These are phyloP conservation scores for Pocillopora meandrina DNA, from an alignment of 92 coral and sea anemone species.

Conservation along the genomic window DNA sequence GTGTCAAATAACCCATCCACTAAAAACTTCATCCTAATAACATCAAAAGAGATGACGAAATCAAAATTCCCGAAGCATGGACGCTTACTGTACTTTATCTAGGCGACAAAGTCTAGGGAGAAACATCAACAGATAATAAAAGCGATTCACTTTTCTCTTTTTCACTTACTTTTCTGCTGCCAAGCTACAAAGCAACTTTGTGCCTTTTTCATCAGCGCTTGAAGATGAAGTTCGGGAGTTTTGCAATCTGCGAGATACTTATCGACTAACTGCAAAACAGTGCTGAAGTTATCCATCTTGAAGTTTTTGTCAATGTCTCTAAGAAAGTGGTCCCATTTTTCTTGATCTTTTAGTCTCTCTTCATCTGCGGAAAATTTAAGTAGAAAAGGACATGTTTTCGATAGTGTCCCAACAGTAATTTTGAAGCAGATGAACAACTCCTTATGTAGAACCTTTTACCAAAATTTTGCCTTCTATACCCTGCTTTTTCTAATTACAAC, in stretches of 20 bases:
- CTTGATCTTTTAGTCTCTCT: neutral
- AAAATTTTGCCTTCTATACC: no score
- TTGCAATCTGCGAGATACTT: slow-evolving; percentile 21
- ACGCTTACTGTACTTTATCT: neutral
- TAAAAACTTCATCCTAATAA: slow-evolving; percentile 23
- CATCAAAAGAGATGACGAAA: slow-evolving; percentile 27
- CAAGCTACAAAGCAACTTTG: slow-evolving; percentile 42
- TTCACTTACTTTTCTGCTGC: slow-evolving; percentile 32
- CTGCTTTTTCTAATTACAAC: no score
- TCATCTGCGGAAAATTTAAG: no score
- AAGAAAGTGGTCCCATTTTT: slow-evolving; percentile 19
- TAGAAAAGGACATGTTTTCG: slow-evolving; percentile 14
- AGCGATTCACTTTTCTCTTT: neutral
- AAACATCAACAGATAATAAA: neutral
- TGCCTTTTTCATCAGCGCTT: slow-evolving; percentile 49
- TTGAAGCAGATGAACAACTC: no score
- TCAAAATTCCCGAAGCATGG: slow-evolving; percentile 24
- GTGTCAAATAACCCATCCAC: no score
- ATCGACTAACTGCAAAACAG: slow-evolving; percentile 35
- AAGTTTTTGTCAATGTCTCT: neutral
- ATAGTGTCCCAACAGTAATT: no score
- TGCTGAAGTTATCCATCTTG: neutral
- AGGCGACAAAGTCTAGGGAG: no score
- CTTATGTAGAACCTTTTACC: no score
- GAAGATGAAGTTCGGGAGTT: slow-evolving; percentile 16